phyloP scores from a whole-genome alignment of 2,797 vertebrate genomes.

The Myiotriccus ornatus region DNA sequence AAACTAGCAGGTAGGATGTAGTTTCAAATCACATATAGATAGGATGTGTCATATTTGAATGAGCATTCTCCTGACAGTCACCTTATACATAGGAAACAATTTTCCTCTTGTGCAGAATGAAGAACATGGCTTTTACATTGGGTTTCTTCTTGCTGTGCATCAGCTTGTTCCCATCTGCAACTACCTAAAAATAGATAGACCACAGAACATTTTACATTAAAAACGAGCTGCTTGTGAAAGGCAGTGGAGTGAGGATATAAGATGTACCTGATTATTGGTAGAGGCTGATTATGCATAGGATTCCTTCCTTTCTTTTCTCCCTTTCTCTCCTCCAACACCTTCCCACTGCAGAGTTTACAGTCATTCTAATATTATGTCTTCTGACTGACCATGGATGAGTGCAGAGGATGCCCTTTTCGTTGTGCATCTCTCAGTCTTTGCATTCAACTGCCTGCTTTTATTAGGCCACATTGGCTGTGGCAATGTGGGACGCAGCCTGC shows the following conservation, averaged over 20 bases:
- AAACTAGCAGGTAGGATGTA: background rate
- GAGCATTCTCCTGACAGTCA: background rate
- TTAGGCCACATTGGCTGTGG: background rate
- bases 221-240: background rate
- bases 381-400: background rate
- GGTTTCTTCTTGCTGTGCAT: background rate
- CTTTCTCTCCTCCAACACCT: background rate
- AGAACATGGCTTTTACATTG: background rate
- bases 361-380: background rate
- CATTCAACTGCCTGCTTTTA: background rate
- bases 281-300: background rate
- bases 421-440: background rate
- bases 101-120: background rate
- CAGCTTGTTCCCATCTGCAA: background rate
- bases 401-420: background rate
- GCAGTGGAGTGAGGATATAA: background rate
- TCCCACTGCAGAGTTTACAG: background rate
- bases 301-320: background rate
- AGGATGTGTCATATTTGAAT: background rate
- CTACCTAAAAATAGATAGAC: background rate
- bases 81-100: background rate
- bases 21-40: background rate
- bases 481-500: fast-evolving
- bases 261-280: background rate
- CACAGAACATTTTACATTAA: background rate